These are phyloP conservation scores for Callospermophilus lateralis DNA, from an alignment of 2,113 vertebrate genomes.

Conservation along the genomic window DNA sequence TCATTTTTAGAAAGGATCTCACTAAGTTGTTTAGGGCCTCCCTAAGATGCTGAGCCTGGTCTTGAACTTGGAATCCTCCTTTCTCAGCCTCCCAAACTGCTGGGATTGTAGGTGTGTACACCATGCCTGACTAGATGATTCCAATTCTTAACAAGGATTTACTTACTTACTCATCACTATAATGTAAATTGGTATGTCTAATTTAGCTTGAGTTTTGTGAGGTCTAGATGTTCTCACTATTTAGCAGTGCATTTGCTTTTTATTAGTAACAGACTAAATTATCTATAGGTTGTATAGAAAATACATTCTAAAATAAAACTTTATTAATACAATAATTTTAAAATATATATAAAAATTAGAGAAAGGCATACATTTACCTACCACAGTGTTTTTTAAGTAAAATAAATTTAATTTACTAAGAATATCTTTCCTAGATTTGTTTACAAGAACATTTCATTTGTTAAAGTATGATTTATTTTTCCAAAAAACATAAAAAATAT, in stretches of 20 bases:
- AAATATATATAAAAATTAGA: constrained; percentile 53
- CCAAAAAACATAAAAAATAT: background rate
- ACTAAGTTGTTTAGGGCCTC: too few relatives aligned
- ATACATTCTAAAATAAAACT: constrained; percentile 82
- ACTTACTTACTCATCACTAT: constrained; percentile 14
- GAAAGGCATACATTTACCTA: background rate
- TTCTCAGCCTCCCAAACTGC: too few relatives aligned
- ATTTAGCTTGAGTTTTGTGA: constrained; percentile 37
- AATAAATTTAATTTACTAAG: constrained; percentile 35
- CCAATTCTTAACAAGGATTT: background rate
- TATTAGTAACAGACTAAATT: constrained; percentile 10
- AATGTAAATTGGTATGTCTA: background rate
- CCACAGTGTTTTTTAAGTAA: background rate
- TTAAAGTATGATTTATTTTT: background rate
- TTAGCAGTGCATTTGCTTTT: background rate
- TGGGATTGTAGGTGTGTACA: too few relatives aligned
- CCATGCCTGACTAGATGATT: background rate
- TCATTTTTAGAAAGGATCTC: too few relatives aligned
- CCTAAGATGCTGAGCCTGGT: too few relatives aligned
- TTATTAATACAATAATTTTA: constrained; percentile 82
- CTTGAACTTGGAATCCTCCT: too few relatives aligned
- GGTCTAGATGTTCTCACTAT: background rate
- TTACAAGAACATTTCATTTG: constrained; percentile 21
- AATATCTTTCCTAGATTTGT: constrained; percentile 14
- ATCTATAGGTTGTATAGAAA: background rate